Percentiles rank a stretch among this genome's conserved stretches.
Conservation (phyloP, 2,888 invertebrate species). For the Sarcophaga caerulescens region DNA sequence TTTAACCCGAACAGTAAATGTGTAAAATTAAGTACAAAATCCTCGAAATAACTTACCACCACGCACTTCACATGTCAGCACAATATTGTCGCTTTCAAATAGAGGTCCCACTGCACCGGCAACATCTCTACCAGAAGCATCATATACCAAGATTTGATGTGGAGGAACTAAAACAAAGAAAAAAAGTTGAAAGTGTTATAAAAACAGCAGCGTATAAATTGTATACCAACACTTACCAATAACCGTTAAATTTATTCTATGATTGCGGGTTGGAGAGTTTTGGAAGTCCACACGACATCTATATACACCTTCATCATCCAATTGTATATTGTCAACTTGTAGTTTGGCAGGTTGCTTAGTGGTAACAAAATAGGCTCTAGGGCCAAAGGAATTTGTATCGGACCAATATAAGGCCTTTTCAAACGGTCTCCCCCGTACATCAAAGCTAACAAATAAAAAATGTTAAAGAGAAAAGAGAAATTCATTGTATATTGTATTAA, state of each 20-base stretch:
- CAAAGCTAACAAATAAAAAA: slow-evolving; percentile 82
- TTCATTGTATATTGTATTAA: neutral
- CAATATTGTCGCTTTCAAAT: slow-evolving; percentile 90
- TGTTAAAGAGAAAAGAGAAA: slow-evolving; percentile 1
- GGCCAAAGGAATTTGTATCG: slow-evolving; percentile 90
- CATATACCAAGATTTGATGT: slow-evolving; percentile 91
- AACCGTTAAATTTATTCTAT: slow-evolving; percentile 93
- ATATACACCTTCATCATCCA: slow-evolving; percentile 93
- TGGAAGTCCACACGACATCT: slow-evolving; percentile 95
- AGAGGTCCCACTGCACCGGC: slow-evolving; percentile 91
- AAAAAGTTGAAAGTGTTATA: neutral
- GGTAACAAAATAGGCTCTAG: slow-evolving; percentile 91
- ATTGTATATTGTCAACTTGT: slow-evolving; percentile 90
- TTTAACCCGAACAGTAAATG: neutral
- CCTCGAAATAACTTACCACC: slow-evolving; percentile 86
- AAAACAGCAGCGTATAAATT: neutral
- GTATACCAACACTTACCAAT: slow-evolving; percentile 87
- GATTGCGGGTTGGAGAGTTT: slow-evolving; percentile 93
- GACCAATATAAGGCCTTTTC: slow-evolving; percentile 92
- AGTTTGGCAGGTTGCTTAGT: slow-evolving; percentile 90
- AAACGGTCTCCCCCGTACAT: slow-evolving; percentile 91
- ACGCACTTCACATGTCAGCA: slow-evolving; percentile 92
- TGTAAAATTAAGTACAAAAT: slow-evolving; percentile 57
- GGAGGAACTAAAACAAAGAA: slow-evolving; percentile 87
- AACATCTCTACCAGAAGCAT: slow-evolving; percentile 91